A percentile compares a stretch with the other conserved stretches of the same genome.
Conservation (phyloP, 2,113 vertebrate species). For the Muntiacus muntjak region DNA sequence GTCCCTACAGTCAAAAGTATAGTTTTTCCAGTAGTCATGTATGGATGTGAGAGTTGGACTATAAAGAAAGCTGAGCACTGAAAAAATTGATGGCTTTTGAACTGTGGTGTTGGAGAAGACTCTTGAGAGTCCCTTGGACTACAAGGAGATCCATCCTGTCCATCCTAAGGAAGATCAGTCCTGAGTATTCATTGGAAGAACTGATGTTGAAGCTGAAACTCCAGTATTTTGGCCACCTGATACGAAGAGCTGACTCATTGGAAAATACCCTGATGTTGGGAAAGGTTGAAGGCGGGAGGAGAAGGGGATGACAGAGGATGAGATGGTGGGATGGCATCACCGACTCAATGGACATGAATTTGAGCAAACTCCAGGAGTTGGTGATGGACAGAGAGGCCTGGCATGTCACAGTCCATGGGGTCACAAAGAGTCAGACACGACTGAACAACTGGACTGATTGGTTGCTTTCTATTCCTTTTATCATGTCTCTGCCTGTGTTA, state of each 20-base stretch:
- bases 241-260: rapidly evolving
- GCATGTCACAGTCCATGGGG: rapidly evolving
- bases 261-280: not conserved
- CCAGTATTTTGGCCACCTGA: not conserved
- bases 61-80: not conserved
- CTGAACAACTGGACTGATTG: not conserved
- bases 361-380: not conserved
- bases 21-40: not conserved
- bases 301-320: not conserved
- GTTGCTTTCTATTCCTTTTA: not conserved
- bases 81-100: not conserved
- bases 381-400: not conserved
- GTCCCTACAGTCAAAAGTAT: not conserved
- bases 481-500: not conserved
- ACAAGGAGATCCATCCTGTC: not conserved
- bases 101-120: not conserved
- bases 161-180: not conserved
- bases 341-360: not conserved
- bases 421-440: rapidly evolving
- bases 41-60: not conserved
- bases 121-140: not conserved
- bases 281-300: not conserved
- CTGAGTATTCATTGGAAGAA: rapidly evolving
- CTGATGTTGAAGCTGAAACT: not conserved
- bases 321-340: not conserved